Conservation (phyloP, 2,888 invertebrate genomes). For the Hemaris fuciformis region DNA sequence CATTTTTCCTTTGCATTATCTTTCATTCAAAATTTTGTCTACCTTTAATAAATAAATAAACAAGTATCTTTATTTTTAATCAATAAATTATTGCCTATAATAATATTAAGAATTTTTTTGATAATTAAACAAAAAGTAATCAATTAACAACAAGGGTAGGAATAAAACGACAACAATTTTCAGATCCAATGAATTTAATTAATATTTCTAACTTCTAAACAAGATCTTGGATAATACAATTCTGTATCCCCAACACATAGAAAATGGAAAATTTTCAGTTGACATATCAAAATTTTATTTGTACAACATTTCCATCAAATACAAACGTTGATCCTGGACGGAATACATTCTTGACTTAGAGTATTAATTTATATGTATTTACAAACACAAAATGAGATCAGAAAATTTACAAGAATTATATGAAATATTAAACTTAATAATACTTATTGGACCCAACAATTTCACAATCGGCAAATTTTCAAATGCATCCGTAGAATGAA, state of each 20-base stretch:
- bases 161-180: conserved; percentile 6
- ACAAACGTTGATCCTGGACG: conserved; percentile 21
- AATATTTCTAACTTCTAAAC: conserved; percentile 32
- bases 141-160: not conserved
- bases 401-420: conserved; percentile 65
- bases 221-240: conserved; percentile 36
- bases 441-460: conserved; percentile 37
- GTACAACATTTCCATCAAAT: not conserved
- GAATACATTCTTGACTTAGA: conserved; percentile 26
- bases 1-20: too few relatives aligned
- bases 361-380: conserved; percentile 47
- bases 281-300: not conserved
- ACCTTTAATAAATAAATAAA: too few relatives aligned
- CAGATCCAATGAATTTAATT: conserved; percentile 37
- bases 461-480: not conserved
- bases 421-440: conserved; percentile 46
- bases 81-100: too few relatives aligned
- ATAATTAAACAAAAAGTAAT: too few relatives aligned
- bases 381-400: conserved; percentile 73
- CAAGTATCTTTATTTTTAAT: too few relatives aligned
- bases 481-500: not conserved
- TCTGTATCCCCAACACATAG: not conserved
- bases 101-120: too few relatives aligned
- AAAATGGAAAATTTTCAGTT: conserved; percentile 1
- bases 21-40: too few relatives aligned